A percentile compares a stretch with the other conserved stretches of the same genome.
phyloP scores from a whole-genome alignment of 2,113 vertebrate genomes.

The Dolichallabes microphthalmus region DNA sequence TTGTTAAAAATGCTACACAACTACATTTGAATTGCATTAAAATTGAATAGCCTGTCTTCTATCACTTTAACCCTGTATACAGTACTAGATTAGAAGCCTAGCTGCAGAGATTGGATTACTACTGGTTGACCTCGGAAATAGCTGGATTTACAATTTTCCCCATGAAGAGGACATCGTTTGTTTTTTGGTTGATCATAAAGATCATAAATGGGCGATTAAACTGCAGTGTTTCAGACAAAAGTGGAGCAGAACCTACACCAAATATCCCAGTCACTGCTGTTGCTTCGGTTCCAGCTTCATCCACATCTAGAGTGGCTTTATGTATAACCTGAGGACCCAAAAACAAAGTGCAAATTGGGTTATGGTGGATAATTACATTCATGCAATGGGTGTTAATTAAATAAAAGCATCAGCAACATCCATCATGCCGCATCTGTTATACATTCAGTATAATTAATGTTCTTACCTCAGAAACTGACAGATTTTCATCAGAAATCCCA shows the following conservation, averaged over 20 bases:
- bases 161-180: constrained; percentile 67
- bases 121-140: constrained; percentile 8
- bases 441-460: neutral
- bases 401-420: neutral
- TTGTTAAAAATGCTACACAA: no score
- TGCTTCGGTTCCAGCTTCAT: constrained; percentile 71
- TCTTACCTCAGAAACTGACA: constrained; percentile 76
- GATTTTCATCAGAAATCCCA: constrained; percentile 65
- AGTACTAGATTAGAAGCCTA: no score
- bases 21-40: no score
- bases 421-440: neutral
- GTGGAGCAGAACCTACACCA: neutral
- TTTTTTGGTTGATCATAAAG: constrained; percentile 58
- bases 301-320: constrained; percentile 70
- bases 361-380: neutral
- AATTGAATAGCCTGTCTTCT: no score
- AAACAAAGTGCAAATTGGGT: neutral
- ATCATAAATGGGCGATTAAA: constrained; percentile 74
- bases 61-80: no score
- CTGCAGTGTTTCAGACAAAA: constrained; percentile 46
- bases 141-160: constrained; percentile 72
- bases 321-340: constrained; percentile 64
- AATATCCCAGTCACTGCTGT: constrained; percentile 64
- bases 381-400: neutral
- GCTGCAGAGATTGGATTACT: neutral